Conservation (phyloP, 1,140 invertebrate genomes). For the Tetramorium simillimum region DNA sequence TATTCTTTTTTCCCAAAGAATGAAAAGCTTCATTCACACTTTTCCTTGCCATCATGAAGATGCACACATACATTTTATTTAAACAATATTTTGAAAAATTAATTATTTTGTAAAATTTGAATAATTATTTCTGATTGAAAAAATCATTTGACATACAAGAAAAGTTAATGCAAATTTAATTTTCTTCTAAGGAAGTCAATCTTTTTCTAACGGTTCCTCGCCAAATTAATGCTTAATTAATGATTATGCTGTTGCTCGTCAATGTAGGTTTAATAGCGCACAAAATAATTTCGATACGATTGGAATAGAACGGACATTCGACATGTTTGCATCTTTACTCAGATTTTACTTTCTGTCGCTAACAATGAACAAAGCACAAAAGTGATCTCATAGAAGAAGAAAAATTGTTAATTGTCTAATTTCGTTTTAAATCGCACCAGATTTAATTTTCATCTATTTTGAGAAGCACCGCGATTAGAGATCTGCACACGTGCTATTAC, state of each 20-base stretch:
- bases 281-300: conserved; percentile 1
- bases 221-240: conserved; percentile 26
- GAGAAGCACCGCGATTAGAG: background rate
- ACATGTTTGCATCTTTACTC: background rate
- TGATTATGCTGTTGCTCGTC: background rate
- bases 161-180: background rate
- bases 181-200: background rate
- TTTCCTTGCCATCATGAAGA: background rate
- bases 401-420: conserved; percentile 43
- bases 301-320: background rate
- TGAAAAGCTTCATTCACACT: background rate
- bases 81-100: background rate
- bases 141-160: background rate
- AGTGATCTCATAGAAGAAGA: background rate
- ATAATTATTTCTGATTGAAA: background rate
- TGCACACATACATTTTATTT: background rate
- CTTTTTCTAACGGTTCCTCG: background rate
- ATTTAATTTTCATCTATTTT: conserved; percentile 3
- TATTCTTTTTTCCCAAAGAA: background rate
- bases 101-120: background rate
- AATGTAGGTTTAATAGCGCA: background rate
- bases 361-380: conserved; percentile 20
- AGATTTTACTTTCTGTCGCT: conserved; percentile 24
- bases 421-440: conserved; percentile 46
- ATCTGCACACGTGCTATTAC: background rate